phyloP scores from a whole-genome alignment of 1,140 invertebrate genomes.

The Popillia japonica region DNA sequence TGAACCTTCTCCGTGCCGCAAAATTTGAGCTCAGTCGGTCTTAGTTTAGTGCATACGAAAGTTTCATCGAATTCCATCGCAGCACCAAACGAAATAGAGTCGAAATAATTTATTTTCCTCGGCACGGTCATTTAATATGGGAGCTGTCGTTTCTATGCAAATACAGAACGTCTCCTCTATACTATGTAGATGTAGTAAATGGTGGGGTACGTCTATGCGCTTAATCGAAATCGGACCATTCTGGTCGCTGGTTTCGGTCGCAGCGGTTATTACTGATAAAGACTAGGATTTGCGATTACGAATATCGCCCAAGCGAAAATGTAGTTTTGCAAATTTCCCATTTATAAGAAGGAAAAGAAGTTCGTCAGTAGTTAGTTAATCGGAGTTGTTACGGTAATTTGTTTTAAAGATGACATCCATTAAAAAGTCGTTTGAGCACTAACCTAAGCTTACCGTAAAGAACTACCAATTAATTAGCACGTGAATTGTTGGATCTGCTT shows the following conservation, averaged over 20 bases:
- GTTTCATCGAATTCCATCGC: neutral
- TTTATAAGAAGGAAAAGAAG: too few relatives aligned
- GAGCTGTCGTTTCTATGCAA: slow-evolving; percentile 17
- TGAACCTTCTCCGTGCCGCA: neutral
- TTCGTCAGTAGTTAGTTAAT: too few relatives aligned
- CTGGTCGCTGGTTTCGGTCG: neutral
- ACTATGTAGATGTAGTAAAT: neutral
- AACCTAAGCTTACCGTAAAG: too few relatives aligned
- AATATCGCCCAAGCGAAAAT: too few relatives aligned
- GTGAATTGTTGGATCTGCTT: too few relatives aligned
- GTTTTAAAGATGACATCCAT: too few relatives aligned
- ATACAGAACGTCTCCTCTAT: neutral
- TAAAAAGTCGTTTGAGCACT: too few relatives aligned
- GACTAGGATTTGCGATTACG: neutral
- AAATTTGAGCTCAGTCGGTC: neutral
- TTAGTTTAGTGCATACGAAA: neutral
- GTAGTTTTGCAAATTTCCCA: too few relatives aligned
- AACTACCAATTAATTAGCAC: too few relatives aligned
- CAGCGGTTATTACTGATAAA: neutral
- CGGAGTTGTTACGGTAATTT: too few relatives aligned
- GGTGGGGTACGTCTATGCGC: neutral
- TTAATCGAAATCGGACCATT: slow-evolving; percentile 10
- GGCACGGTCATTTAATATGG: neutral
- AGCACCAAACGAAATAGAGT: slow-evolving; percentile 3
- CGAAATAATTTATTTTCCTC: slow-evolving; percentile 10